A percentile compares a stretch with the other conserved stretches of the same genome.
Conservation (phyloP, 2,113 vertebrate genomes). For the Neodontobutis hainanensis region DNA sequence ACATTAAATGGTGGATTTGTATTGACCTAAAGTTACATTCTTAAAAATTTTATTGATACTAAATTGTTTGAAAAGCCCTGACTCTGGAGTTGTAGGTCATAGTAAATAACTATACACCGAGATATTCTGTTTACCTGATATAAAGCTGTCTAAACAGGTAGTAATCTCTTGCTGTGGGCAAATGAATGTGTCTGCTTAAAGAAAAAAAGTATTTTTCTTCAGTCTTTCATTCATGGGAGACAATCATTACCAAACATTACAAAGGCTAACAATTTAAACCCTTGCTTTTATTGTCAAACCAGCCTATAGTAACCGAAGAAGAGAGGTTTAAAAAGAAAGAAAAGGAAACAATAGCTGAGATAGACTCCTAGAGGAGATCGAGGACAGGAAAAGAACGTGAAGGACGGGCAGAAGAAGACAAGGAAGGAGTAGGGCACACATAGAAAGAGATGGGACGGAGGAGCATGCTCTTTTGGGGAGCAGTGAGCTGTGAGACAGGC, state of each 20-base stretch:
- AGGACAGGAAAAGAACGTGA: constrained; percentile 55
- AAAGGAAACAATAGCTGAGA: constrained; percentile 59
- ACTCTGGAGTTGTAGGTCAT: too few relatives aligned
- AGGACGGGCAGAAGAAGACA: constrained; percentile 52
- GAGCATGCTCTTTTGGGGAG: constrained; percentile 75
- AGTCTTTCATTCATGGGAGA: constrained; percentile 51
- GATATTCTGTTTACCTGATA: not conserved
- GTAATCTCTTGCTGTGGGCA: constrained; percentile 3
- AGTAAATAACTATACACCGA: too few relatives aligned
- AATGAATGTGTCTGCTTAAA: constrained; percentile 17
- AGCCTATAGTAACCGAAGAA: constrained; percentile 47
- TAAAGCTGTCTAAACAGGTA: not conserved
- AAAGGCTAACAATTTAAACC: constrained; percentile 75
- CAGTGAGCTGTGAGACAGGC: constrained; percentile 81
- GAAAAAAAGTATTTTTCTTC: constrained; percentile 24
- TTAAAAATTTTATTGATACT: not conserved
- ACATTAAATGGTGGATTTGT: not conserved
- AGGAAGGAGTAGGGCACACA: constrained; percentile 46
- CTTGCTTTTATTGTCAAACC: constrained; percentile 67
- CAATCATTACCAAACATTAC: constrained; percentile 72
- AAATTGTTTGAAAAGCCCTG: too few relatives aligned
- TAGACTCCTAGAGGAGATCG: constrained; percentile 49
- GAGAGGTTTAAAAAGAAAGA: constrained; percentile 42
- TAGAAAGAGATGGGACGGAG: constrained; percentile 50
- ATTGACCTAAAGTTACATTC: not conserved